A percentile compares a stretch with the other conserved stretches of the same genome.
These are phyloP conservation scores for Drosophila fungiperda DNA, from an alignment of 2,888 invertebrate genomes.

Conservation along the genomic window DNA sequence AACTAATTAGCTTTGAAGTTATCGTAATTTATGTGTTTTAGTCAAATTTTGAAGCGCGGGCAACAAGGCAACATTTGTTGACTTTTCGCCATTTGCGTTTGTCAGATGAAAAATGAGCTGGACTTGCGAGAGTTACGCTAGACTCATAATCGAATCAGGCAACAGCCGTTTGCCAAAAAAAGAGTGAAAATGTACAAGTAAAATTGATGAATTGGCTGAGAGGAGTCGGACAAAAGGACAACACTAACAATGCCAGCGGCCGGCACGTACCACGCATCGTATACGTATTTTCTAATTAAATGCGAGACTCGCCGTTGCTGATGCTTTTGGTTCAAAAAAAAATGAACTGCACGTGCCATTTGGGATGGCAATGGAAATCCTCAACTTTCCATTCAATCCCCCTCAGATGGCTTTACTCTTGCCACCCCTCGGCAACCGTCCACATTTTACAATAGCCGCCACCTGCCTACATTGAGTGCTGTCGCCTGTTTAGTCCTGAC, in stretches of 20 bases:
- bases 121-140: slow-evolving; percentile 14
- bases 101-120: slow-evolving; percentile 10
- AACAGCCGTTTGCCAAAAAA: slow-evolving; percentile 27
- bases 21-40: slow-evolving; percentile 68
- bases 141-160: slow-evolving; percentile 42
- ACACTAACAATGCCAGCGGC: not conserved
- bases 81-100: not conserved
- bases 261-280: slow-evolving; percentile 66
- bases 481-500: slow-evolving; percentile 60
- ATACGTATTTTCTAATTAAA: slow-evolving; percentile 78
- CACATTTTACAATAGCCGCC: slow-evolving; percentile 23
- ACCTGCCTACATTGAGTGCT: slow-evolving; percentile 46
- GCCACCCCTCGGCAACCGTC: not conserved
- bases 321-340: slow-evolving; percentile 49
- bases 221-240: slow-evolving; percentile 34
- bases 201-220: slow-evolving; percentile 75
- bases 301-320: slow-evolving; percentile 31
- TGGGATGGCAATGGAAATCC: slow-evolving; percentile 27
- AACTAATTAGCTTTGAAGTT: slow-evolving; percentile 70
- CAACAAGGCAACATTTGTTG: slow-evolving; percentile 14
- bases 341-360: slow-evolving; percentile 69
- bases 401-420: not conserved
- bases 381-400: not conserved
- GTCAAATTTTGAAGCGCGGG: slow-evolving; percentile 39
- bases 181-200: slow-evolving; percentile 45